A percentile compares a stretch with the other conserved stretches of the same genome.
phyloP scores from a whole-genome alignment of 1,140 invertebrate genomes.

The Tetragnatha versicolor region DNA sequence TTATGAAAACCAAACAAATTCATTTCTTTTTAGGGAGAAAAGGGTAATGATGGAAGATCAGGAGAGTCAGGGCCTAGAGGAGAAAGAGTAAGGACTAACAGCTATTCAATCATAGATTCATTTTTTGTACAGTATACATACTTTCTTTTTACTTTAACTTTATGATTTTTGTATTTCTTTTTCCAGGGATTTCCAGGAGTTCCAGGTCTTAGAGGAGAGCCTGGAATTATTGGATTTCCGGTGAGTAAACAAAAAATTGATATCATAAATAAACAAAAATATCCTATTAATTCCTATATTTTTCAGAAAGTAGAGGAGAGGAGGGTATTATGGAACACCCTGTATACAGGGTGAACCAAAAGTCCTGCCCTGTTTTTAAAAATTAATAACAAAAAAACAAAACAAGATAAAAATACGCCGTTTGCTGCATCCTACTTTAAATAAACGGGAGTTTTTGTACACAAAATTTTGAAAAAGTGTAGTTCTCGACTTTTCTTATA shows the following conservation, averaged over 20 bases:
- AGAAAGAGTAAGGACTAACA: slow-evolving; percentile 27
- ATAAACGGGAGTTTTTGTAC: no score
- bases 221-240: slow-evolving; percentile 44
- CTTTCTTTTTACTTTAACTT: not conserved
- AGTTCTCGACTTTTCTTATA: no score
- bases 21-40: slow-evolving; percentile 8
- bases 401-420: no score
- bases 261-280: not conserved
- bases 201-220: slow-evolving; percentile 36
- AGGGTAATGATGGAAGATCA: slow-evolving; percentile 10
- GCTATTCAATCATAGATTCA: not conserved
- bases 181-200: slow-evolving; percentile 38
- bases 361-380: no score
- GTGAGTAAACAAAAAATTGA: slow-evolving; percentile 29
- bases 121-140: not conserved
- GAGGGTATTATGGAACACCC: no score
- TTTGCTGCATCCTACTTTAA: no score
- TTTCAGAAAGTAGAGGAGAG: no score
- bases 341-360: no score
- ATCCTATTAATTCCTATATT: no score
- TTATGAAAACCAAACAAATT: not conserved
- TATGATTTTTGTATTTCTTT: not conserved
- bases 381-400: no score
- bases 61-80: slow-evolving; percentile 35
- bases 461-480: no score